Evolutionary conservation across 2,113 vertebrate genomes (phyloP).

Genomic region (Nothocercus nigrocapillus): DNA sequence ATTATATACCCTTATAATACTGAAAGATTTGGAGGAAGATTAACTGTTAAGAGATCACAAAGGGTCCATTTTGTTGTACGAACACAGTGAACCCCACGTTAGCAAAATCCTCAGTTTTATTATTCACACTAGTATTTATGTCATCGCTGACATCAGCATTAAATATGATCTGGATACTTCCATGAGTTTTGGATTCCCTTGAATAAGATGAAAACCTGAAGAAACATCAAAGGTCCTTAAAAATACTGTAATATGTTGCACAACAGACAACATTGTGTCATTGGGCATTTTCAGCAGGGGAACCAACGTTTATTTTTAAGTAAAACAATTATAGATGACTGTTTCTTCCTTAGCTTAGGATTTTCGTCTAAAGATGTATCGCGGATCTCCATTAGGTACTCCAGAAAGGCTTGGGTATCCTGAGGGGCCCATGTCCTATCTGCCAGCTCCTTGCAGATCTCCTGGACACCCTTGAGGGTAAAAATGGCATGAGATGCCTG

Average conservation of each 20-base stretch:
- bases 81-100: background rate
- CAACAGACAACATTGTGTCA: background rate
- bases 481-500: background rate
- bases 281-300: background rate
- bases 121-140: background rate
- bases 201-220: background rate
- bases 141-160: background rate
- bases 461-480: background rate
- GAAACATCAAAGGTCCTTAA: background rate
- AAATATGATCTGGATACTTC: background rate
- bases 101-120: background rate
- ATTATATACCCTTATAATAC: background rate
- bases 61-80: background rate
- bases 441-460: background rate
- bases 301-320: background rate
- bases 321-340: background rate
- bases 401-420: slow-evolving; percentile 43
- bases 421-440: background rate
- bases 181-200: background rate
- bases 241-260: background rate
- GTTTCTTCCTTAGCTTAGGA: background rate
- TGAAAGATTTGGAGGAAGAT: background rate
- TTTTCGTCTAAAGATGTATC: background rate
- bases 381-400: background rate
- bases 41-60: background rate